phyloP scores from a whole-genome alignment of 2,113 vertebrate species.

The Pavo muticus region DNA sequence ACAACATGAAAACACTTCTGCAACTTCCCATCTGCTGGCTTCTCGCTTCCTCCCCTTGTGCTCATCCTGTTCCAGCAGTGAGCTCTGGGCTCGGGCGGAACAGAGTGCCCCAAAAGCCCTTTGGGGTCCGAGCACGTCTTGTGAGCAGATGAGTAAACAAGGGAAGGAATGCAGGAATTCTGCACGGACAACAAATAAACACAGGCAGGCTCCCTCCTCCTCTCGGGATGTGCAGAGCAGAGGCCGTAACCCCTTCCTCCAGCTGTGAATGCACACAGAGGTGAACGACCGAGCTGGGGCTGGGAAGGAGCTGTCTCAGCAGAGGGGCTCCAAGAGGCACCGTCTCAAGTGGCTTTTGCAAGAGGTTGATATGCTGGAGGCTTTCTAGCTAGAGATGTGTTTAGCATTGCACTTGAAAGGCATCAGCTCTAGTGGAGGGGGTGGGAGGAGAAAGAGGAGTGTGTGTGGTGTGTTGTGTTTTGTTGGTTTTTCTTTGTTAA shows the following conservation, averaged over 20 bases:
- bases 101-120: background rate
- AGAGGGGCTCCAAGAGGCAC: background rate
- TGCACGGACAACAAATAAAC: constrained; percentile 43
- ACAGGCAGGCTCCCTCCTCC: background rate
- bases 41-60: background rate
- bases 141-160: constrained; percentile 39
- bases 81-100: background rate
- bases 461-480: background rate
- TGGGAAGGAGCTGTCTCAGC: background rate
- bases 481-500: background rate
- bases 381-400: background rate
- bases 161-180: constrained; percentile 29
- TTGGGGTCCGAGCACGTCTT: background rate
- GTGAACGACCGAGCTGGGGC: background rate
- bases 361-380: background rate
- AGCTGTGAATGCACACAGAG: background rate
- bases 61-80: background rate
- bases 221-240: background rate
- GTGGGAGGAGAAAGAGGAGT: background rate
- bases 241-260: constrained; percentile 39
- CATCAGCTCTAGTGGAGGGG: background rate
- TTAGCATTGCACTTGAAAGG: background rate
- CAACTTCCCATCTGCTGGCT: background rate
- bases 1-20: background rate
- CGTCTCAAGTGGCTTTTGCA: background rate